phyloP scores from a whole-genome alignment of 2,113 vertebrate genomes.

The Ascaphus truei region DNA sequence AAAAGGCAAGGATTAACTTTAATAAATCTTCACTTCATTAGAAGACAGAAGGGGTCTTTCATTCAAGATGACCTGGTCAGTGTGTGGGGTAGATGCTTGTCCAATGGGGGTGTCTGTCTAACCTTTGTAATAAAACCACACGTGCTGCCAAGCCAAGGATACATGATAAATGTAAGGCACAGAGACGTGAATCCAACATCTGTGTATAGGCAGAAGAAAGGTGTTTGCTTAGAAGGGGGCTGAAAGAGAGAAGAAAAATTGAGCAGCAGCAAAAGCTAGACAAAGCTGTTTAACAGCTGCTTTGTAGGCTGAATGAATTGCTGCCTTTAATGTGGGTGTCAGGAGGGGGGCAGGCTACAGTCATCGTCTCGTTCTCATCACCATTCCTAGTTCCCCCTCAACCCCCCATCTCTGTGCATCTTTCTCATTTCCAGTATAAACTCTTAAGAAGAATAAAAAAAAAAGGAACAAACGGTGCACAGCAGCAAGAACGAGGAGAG shows the following conservation, averaged over 20 bases:
- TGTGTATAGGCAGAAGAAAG: constrained; percentile 58
- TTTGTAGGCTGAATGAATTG: constrained; percentile 43
- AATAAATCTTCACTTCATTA: constrained; percentile 43
- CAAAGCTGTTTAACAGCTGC: constrained; percentile 65
- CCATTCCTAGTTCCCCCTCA: neutral
- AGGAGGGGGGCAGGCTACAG: neutral
- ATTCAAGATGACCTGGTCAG: neutral
- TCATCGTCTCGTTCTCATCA: constrained; percentile 10
- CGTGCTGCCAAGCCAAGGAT: constrained; percentile 47
- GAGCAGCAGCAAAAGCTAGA: constrained; percentile 48
- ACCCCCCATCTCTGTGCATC: neutral
- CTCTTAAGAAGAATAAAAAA: no score
- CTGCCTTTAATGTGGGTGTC: neutral
- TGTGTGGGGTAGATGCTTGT: neutral
- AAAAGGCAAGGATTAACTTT: constrained; percentile 28
- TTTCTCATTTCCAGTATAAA: neutral
- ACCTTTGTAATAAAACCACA: constrained; percentile 37
- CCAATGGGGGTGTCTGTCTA: neutral
- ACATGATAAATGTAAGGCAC: constrained; percentile 59
- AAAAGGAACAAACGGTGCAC: no score
- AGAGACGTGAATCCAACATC: constrained; percentile 51
- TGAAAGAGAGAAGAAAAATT: neutral
- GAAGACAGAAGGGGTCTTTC: constrained; percentile 32
- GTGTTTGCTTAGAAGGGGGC: constrained; percentile 46
- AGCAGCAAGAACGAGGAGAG: no score